Conservation (phyloP, 2,113 vertebrate genomes). For the Corythoichthys haematopterus region DNA sequence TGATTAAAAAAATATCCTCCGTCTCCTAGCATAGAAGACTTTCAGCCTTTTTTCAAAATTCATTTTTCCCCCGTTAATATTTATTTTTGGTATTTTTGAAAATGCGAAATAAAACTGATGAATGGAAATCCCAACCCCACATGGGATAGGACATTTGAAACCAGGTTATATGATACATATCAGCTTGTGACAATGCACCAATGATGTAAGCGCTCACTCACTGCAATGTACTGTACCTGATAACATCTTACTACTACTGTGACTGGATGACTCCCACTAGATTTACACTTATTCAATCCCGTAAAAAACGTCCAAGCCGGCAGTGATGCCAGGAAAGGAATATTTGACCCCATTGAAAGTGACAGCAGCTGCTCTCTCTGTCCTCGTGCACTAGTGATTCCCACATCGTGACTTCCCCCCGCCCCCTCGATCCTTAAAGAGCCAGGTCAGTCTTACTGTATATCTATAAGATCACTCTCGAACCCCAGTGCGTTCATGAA, state of each 20-base stretch:
- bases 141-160: neutral
- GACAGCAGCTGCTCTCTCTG: constrained; percentile 66
- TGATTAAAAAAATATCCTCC: too few relatives aligned
- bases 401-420: constrained; percentile 18
- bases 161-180: neutral
- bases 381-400: constrained; percentile 37
- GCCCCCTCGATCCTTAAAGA: constrained; percentile 61
- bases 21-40: too few relatives aligned
- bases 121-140: neutral
- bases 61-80: too few relatives aligned
- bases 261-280: constrained; percentile 4
- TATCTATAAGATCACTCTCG: neutral
- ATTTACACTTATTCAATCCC: constrained; percentile 24
- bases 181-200: neutral
- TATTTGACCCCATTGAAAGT: constrained; percentile 65
- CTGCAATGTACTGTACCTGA: constrained; percentile 1
- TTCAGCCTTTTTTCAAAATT: too few relatives aligned
- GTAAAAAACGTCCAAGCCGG: constrained; percentile 26
- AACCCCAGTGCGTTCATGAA: neutral
- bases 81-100: too few relatives aligned
- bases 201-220: neutral
- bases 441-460: constrained; percentile 41
- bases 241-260: neutral
- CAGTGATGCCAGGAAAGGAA: constrained; percentile 40
- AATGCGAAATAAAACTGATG: too few relatives aligned